Conservation (phyloP, 1,140 invertebrate species). For the Neotoxoptera formosana region DNA sequence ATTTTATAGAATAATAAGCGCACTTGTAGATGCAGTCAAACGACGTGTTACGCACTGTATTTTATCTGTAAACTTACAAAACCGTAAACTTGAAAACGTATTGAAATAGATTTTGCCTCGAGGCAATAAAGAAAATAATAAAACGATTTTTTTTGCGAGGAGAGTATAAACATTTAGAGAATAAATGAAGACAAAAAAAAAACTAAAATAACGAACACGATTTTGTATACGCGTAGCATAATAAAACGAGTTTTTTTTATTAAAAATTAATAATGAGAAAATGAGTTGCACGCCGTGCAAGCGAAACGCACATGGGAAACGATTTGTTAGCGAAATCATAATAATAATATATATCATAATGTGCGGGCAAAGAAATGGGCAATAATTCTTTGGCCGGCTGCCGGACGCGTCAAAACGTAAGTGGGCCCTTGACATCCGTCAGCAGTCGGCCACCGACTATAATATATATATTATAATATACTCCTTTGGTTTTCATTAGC, state of each 20-base stretch:
- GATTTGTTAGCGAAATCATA: neutral
- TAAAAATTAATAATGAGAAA: neutral
- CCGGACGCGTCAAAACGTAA: constrained; percentile 20
- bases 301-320: neutral
- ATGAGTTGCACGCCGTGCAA: neutral
- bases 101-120: neutral
- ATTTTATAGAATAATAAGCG: neutral
- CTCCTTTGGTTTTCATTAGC: constrained; percentile 1
- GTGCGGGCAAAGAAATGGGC: neutral
- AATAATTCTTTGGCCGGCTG: neutral
- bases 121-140: neutral
- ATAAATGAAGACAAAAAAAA: neutral
- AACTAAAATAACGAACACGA: neutral
- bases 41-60: neutral
- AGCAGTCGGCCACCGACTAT: neutral
- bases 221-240: neutral
- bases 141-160: neutral
- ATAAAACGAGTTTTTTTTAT: neutral
- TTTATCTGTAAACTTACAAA: constrained; percentile 19
- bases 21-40: neutral
- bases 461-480: too few relatives aligned
- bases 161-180: neutral
- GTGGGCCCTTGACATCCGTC: constrained; percentile 17
- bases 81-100: neutral
- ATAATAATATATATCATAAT: neutral